Evolutionary conservation across 2,888 invertebrate genomes (phyloP), one percentile per base, ranked within the genome.

Genomic region (Fissipunctia ypsillon): DNA sequence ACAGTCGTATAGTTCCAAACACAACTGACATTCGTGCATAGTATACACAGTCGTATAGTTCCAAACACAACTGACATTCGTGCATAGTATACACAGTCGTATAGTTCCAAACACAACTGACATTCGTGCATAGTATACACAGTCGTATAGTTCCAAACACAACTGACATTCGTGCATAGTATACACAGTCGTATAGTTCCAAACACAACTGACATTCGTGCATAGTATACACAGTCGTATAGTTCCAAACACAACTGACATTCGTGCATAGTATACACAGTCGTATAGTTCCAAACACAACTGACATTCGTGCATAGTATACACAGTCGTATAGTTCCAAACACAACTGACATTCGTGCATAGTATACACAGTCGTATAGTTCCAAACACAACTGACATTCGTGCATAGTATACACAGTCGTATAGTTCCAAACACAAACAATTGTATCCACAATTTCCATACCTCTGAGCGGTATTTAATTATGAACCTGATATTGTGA

Each of bases 341-440:
- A 79, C 48, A 43, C 14, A 63, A 73, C 22, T 31, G n/a, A 31
- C 38, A 28, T 54, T 43, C 19, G 78, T 64, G 16, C 28, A 73
- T 73, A 9, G 38, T 38, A 41, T 22, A 43, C 4, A 61, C 45
- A 19, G n/a, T n/a, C 22, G 28, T 35, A 10, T 19, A 63, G 38
- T 73, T 56, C 35, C 43, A 5, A 56, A 79, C 48, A 43, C 14
- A 63, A 73, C 22, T 31, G n/a, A 31, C 38, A 28, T 54, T 43
- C 19, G 78, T 64, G 16, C 28, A 73, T 73, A 9, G 38, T 38
- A 41, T 22, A 43, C 4, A 61, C 45, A 19, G n/a, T n/a, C 22
- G 28, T 35, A 10, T 19, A 63, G 38, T 73, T 56, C 35, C 43
- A 5, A 56, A 79, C 48, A 43, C 14, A 63, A 73, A 35, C 61